A percentile compares a stretch with the other conserved stretches of the same genome.
These are phyloP conservation scores for Spisula solida DNA, from an alignment of 2,888 invertebrate species.

Conservation along the genomic window DNA sequence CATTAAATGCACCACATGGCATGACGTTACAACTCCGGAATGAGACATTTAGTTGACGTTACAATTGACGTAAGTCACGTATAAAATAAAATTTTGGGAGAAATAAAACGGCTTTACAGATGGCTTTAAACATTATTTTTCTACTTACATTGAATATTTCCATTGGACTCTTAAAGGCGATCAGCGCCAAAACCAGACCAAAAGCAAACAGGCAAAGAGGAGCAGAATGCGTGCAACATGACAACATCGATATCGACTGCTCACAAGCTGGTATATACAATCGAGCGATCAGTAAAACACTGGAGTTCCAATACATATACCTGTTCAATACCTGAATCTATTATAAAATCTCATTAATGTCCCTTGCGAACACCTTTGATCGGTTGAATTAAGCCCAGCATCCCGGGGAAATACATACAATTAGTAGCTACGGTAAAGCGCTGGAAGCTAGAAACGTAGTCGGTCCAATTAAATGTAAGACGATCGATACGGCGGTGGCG, in stretches of 20 bases:
- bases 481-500: neutral
- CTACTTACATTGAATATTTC: too few relatives aligned
- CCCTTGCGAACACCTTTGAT: slow-evolving; percentile 44
- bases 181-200: too few relatives aligned
- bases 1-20: too few relatives aligned
- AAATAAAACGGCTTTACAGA: too few relatives aligned
- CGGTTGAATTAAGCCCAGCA: slow-evolving; percentile 21
- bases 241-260: slow-evolving; percentile 13
- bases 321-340: slow-evolving; percentile 42
- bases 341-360: slow-evolving; percentile 50
- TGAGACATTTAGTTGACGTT: too few relatives aligned
- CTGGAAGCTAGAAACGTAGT: slow-evolving; percentile 28
- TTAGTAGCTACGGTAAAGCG: neutral
- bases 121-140: too few relatives aligned
- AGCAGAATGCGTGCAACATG: neutral
- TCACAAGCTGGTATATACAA: slow-evolving; percentile 37
- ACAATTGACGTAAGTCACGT: too few relatives aligned
- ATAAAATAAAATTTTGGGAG: too few relatives aligned
- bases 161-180: too few relatives aligned
- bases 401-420: slow-evolving; percentile 30
- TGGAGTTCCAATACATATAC: slow-evolving; percentile 43
- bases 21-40: too few relatives aligned
- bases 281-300: slow-evolving; percentile 2
- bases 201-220: neutral
- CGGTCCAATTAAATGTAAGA: neutral